Conservation (phyloP, 2,888 invertebrate species). For the Chaitophorus viminalis region DNA sequence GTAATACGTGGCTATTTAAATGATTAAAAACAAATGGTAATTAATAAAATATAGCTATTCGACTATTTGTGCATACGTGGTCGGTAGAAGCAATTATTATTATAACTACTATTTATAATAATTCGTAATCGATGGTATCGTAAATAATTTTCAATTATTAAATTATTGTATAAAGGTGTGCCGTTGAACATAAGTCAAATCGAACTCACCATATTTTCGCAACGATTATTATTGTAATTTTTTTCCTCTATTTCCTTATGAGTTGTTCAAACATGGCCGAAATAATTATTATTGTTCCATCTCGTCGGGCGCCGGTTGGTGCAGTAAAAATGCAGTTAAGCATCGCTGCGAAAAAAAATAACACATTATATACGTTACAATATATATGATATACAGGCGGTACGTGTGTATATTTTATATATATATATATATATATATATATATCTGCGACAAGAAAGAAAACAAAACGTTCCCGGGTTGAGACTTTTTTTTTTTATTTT, state of each 20-base stretch:
- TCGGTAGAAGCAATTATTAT: no score
- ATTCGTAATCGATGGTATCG: no score
- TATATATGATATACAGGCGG: neutral
- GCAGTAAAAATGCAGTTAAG: slow-evolving; percentile 36
- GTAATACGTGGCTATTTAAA: no score
- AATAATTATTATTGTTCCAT: slow-evolving; percentile 35
- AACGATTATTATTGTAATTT: slow-evolving; percentile 3
- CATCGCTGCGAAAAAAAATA: slow-evolving; percentile 18
- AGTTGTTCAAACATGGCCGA: slow-evolving; percentile 25
- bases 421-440: neutral
- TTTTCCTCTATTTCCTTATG: neutral
- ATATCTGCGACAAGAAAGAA: neutral
- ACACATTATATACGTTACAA: neutral
- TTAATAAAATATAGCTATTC: no score
- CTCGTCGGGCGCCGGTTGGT: slow-evolving; percentile 28
- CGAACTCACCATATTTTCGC: no score
- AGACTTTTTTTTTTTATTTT: neutral
- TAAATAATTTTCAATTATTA: no score
- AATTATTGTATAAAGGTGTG: no score
- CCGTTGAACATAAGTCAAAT: no score
- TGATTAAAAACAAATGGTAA: no score
- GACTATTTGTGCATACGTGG: no score
- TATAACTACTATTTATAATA: no score
- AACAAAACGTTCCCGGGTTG: slow-evolving; percentile 5
- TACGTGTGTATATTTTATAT: neutral